Conservation (phyloP, 2,113 vertebrate genomes). For the Trichechus manatus region DNA sequence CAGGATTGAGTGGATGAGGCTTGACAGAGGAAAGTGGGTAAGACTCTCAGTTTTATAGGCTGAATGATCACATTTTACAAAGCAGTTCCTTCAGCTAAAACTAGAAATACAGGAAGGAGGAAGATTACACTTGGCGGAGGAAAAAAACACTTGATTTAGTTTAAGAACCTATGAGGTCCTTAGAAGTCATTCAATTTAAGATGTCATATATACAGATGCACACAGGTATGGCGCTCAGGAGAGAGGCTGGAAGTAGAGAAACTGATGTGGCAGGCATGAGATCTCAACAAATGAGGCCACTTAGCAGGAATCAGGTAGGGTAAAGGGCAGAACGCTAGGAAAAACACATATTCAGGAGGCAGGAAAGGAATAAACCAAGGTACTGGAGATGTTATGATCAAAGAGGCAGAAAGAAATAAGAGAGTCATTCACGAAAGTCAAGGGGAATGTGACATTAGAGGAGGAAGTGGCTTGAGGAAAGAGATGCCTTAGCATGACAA, state of each 20-base stretch:
- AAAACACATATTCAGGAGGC: not conserved
- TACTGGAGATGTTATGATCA: not conserved
- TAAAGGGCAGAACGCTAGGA: not conserved
- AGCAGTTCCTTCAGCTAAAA: not conserved
- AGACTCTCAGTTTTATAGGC: not conserved
- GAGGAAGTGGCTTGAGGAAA: not conserved
- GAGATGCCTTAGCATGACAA: not conserved
- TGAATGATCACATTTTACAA: not conserved
- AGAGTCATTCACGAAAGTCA: not conserved
- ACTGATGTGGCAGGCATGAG: rapidly evolving
- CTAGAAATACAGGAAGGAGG: not conserved
- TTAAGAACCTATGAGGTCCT: not conserved
- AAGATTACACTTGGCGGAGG: not conserved
- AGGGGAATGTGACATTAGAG: not conserved
- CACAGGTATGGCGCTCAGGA: not conserved
- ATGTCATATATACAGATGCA: not conserved
- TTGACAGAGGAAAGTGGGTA: not conserved
- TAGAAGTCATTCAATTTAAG: not conserved
- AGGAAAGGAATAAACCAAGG: not conserved
- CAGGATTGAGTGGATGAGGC: not conserved
- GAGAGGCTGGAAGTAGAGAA: not conserved
- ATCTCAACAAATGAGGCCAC: not conserved
- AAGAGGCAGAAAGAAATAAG: not conserved
- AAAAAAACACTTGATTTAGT: not conserved
- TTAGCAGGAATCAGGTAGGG: not conserved